phyloP scores from a whole-genome alignment of 1,140 invertebrate species.

The Acyrthosiphon pisum region DNA sequence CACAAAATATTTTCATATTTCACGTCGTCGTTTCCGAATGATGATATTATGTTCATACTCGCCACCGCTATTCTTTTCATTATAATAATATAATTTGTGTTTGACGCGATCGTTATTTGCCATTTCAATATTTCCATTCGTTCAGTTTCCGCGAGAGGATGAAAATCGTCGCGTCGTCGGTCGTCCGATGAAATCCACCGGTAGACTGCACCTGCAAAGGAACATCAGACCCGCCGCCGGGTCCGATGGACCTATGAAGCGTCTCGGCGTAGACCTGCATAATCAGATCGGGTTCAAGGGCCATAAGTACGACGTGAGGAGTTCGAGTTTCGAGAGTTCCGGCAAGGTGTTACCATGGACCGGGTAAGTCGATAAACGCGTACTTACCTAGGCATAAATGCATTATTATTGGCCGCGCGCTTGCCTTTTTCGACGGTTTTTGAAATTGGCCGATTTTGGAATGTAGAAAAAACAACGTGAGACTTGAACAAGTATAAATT shows the following conservation, averaged over 20 bases:
- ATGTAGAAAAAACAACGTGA: background rate
- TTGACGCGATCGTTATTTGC: background rate
- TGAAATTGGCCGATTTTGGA: background rate
- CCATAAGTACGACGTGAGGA: conserved; percentile 65
- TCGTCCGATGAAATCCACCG: conserved; percentile 29
- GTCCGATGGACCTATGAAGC: background rate
- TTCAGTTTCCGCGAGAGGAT: background rate
- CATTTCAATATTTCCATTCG: background rate
- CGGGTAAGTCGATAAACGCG: conserved; percentile 57
- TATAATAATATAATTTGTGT: background rate
- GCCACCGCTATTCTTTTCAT: too few species aligned
- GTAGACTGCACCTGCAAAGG: background rate
- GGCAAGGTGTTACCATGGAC: conserved; percentile 65
- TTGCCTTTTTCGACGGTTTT: background rate
- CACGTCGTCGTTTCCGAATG: background rate
- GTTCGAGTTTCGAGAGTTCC: conserved; percentile 65
- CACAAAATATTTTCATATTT: background rate
- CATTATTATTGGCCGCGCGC: background rate
- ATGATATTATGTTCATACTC: too few species aligned
- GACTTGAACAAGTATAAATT: background rate
- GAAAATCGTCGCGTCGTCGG: background rate
- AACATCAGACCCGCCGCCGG: background rate
- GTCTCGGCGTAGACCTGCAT: background rate
- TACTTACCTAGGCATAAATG: background rate
- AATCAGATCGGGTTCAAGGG: conserved; percentile 34